These are phyloP conservation scores for Cebidichthys violaceus DNA, from an alignment of 2,113 vertebrate species.

Conservation along the genomic window DNA sequence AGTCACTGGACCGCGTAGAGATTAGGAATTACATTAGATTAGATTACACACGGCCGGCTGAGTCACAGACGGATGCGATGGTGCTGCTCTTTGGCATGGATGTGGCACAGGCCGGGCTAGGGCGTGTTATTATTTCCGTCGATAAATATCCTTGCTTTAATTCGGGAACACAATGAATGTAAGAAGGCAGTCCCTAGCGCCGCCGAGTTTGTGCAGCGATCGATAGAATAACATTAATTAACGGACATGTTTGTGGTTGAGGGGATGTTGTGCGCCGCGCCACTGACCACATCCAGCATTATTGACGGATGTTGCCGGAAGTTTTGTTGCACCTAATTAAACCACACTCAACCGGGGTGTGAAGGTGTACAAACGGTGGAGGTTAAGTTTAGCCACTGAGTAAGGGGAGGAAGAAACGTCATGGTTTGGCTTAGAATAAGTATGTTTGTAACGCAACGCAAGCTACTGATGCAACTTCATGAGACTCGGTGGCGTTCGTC, in stretches of 20 bases:
- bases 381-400: not conserved
- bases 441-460: not conserved
- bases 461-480: not conserved
- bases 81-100: slow-evolving; percentile 30
- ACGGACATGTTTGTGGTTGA: not conserved
- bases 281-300: not conserved
- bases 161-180: not conserved
- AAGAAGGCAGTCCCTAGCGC: not conserved
- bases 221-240: not conserved
- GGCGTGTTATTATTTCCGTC: not conserved
- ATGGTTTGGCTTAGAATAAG: not conserved
- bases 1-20: slow-evolving; percentile 66
- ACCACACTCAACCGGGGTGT: not conserved
- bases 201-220: not conserved
- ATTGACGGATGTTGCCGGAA: not conserved
- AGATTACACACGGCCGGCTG: slow-evolving; percentile 62
- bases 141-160: not conserved
- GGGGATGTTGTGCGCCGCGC: not conserved
- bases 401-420: not conserved
- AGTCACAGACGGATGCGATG: slow-evolving; percentile 29
- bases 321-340: slow-evolving; percentile 2
- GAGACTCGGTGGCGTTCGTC: not conserved
- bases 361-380: too few species aligned
- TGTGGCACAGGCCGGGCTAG: not conserved
- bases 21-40: slow-evolving; percentile 66